Base-by-base conservation (phyloP, 2,797 vertebrate species). In the Parauchenoglanis punctatus region DNA sequence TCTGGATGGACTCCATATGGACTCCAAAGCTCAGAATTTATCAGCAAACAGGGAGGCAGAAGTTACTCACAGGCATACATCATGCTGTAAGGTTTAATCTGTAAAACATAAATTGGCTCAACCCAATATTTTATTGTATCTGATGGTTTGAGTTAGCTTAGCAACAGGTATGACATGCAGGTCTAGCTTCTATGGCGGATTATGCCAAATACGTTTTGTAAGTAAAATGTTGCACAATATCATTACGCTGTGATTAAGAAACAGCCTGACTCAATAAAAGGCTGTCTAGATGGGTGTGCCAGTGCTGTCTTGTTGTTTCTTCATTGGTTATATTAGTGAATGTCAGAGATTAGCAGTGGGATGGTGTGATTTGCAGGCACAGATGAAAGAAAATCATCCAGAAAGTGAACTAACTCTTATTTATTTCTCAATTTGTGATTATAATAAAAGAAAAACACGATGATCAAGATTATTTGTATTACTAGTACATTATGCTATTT, bases 1-100 rank as follows among this genome's bases (percentile, higher is more conserved):
- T 91, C 90, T 94, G 94, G 94, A 89, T 1, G 13, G 13, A 0
- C 18, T 82, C 89, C 89, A 91, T 44, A 8, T 89, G 87, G 91
- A 52, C 40, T 28, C 31, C 85, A 86, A 67, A 72, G 83, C 18
- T 58, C 59, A 28, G 91, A 87, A 58, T 25, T 25, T 86, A 90
- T 85, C 88, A 61, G 61, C 70, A 35, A 49, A 58, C 20, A 77
- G 8, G 56, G 77, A 81, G 86, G 83, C 87, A 86, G 77, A 25
- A 18, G 82, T 86, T 6, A 84, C 87, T 80, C 85, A 88, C 61
- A 83, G 70, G 31, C 83, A 87, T 68, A 85, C 89, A 88, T 89
- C 86, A 68, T 28, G 46, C 88, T 73, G 89, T 88, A 52, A 86
- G 84, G 90, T 92, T 83, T 86, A 83, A 89, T 82, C 28, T 84